Evolutionary conservation across 2,113 vertebrate genomes (phyloP).

Genomic region (Genyomyrus donnyi): DNA sequence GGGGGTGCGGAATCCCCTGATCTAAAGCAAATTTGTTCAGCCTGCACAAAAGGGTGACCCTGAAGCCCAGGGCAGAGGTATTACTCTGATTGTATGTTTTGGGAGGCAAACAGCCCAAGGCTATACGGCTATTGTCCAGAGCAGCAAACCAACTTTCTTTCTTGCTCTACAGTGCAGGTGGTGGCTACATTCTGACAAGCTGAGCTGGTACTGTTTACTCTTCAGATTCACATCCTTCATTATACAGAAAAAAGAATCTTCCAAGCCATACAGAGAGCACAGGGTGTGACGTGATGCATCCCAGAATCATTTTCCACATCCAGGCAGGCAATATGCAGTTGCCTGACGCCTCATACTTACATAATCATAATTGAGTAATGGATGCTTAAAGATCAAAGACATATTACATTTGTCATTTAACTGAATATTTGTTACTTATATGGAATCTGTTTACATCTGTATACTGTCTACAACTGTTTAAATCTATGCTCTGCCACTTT

Average conservation of each 20-base stretch:
- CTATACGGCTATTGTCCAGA: constrained; percentile 48
- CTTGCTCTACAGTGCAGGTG: constrained; percentile 54
- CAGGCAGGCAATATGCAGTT: background rate
- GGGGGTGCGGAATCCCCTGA: constrained; percentile 40
- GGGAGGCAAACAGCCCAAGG: constrained; percentile 58
- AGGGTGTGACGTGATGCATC: background rate
- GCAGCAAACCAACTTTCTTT: constrained; percentile 38
- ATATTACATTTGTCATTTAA: background rate
- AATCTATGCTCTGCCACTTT: background rate
- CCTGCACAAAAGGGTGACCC: constrained; percentile 48
- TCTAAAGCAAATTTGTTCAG: constrained; percentile 59
- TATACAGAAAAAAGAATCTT: background rate
- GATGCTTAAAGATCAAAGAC: background rate
- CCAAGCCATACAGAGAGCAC: background rate
- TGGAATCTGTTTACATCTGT: background rate
- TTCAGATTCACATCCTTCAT: constrained; percentile 36
- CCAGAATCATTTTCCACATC: background rate
- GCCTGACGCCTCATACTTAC: background rate
- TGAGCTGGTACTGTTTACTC: constrained; percentile 45
- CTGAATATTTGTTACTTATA: background rate
- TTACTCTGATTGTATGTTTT: constrained; percentile 44
- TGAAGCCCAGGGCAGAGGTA: constrained; percentile 43
- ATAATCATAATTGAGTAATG: background rate
- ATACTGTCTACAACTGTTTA: background rate
- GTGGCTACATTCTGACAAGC: constrained; percentile 52